phyloP scores from a whole-genome alignment of 2,113 vertebrate species.

The Thomomys bottae region DNA sequence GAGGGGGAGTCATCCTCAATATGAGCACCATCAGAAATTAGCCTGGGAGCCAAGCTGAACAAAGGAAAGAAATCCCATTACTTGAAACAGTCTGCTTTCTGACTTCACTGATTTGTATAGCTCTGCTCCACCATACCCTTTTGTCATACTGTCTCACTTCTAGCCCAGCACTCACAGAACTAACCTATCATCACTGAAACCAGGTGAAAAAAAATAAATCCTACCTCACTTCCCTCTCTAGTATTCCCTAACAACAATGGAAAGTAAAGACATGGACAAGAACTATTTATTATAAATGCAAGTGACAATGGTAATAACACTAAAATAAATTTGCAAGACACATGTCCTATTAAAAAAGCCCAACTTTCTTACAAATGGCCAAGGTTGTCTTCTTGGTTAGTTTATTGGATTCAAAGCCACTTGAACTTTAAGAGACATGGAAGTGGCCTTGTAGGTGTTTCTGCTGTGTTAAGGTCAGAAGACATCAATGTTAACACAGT shows the following conservation, averaged over 20 bases:
- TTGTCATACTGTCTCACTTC: too few relatives aligned
- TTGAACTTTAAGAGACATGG: not conserved
- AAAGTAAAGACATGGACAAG: not conserved
- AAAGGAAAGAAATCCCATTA: too few relatives aligned
- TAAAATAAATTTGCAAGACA: conserved; percentile 11
- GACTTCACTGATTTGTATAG: not conserved
- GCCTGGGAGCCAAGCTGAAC: not conserved
- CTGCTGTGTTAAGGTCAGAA: not conserved
- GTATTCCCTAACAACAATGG: not conserved
- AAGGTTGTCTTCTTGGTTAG: not conserved
- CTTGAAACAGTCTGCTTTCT: too few relatives aligned
- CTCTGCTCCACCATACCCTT: not conserved
- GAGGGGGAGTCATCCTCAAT: too few relatives aligned
- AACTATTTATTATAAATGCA: not conserved
- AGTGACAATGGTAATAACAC: not conserved
- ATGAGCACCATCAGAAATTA: not conserved
- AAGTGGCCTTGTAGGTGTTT: not conserved
- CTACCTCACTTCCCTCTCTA: too few relatives aligned
- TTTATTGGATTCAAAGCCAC: not conserved
- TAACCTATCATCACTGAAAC: too few relatives aligned
- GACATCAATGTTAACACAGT: conserved; percentile 32
- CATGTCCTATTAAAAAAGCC: not conserved
- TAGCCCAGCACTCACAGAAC: rapidly evolving
- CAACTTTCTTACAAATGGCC: not conserved
- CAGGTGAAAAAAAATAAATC: not conserved